Evolutionary conservation across 1,140 invertebrate genomes (phyloP).

Genomic region (Cotesia glomerata): DNA sequence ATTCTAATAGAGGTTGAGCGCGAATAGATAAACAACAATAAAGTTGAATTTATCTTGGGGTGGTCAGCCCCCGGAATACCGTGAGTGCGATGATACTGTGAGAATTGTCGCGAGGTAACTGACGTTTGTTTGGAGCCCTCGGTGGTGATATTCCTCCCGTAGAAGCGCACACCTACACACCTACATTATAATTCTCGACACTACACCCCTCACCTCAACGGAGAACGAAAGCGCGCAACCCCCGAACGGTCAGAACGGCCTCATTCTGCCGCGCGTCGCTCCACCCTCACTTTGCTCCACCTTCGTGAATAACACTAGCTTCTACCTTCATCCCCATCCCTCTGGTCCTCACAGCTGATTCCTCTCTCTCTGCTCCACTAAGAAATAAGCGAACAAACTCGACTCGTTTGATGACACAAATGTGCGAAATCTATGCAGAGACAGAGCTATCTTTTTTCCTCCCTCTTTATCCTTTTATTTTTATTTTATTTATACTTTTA

Average conservation of each 20-base stretch:
- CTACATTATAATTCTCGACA: background rate
- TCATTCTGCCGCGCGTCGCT: conserved; percentile 3
- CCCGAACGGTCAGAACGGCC: background rate
- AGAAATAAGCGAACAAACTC: too few species aligned
- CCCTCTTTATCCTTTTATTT: too few species aligned
- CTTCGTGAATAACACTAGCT: too few species aligned
- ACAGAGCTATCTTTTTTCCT: too few species aligned
- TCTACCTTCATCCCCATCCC: background rate
- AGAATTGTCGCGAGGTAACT: conserved; percentile 22
- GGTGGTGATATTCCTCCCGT: too few species aligned
- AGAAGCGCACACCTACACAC: background rate
- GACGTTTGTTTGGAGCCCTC: background rate
- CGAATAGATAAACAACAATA: too few species aligned
- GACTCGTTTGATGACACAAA: too few species aligned
- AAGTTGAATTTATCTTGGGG: background rate
- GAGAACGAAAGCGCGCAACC: conserved; percentile 20
- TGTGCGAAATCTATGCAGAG: too few species aligned
- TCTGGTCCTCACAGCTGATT: background rate
- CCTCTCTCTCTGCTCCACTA: too few species aligned
- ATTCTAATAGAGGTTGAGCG: too few species aligned
- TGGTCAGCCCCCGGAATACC: background rate
- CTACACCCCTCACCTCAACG: background rate
- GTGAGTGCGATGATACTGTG: background rate
- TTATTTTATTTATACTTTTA: too few species aligned
- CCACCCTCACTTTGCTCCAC: background rate